Percentiles rank a stretch among this genome's conserved stretches.
Evolutionary conservation across 1,140 invertebrate genomes (phyloP).

Genomic region (Drosophila ananassae): DNA sequence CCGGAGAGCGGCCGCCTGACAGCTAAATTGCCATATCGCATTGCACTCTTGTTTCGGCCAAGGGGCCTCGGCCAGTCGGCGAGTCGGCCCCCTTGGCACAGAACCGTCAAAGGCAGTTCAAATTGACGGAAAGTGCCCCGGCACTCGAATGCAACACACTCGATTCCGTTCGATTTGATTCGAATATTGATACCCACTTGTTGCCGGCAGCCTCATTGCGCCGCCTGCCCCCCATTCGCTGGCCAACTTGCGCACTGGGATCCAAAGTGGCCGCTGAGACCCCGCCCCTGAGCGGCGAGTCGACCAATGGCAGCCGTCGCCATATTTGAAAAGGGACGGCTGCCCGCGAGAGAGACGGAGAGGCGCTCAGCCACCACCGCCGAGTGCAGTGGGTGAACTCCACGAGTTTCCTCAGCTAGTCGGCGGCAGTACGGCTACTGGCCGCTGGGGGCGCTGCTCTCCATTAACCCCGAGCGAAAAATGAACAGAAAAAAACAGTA

Average conservation of each 20-base stretch:
- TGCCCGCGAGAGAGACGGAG: slow-evolving; percentile 20
- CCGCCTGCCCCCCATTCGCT: slow-evolving; percentile 19
- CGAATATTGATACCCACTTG: slow-evolving; percentile 61
- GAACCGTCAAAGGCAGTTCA: slow-evolving; percentile 57
- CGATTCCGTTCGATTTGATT: slow-evolving; percentile 44
- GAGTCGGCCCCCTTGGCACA: slow-evolving; percentile 26
- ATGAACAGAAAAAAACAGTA: background rate
- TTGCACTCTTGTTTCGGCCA: slow-evolving; percentile 42
- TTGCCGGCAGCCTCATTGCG: slow-evolving; percentile 40
- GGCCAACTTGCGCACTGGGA: slow-evolving; percentile 4
- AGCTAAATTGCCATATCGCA: slow-evolving; percentile 79
- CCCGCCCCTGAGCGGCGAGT: slow-evolving; percentile 28
- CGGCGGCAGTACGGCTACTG: slow-evolving; percentile 45
- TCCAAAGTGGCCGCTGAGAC: background rate
- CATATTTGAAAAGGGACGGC: slow-evolving; percentile 75
- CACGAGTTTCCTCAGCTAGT: slow-evolving; percentile 27
- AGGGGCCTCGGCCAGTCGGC: slow-evolving; percentile 2
- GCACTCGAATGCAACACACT: slow-evolving; percentile 11
- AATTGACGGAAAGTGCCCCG: slow-evolving; percentile 46
- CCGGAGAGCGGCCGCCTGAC: slow-evolving; percentile 77
- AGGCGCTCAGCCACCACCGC: slow-evolving; percentile 53
- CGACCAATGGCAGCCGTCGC: slow-evolving; percentile 64
- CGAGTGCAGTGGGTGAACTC: slow-evolving; percentile 57
- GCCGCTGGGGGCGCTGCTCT: slow-evolving; percentile 56
- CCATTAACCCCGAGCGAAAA: slow-evolving; percentile 26